Base-by-base conservation (phyloP, 2,888 invertebrate species). In the Stegana nigrithorax region DNA sequence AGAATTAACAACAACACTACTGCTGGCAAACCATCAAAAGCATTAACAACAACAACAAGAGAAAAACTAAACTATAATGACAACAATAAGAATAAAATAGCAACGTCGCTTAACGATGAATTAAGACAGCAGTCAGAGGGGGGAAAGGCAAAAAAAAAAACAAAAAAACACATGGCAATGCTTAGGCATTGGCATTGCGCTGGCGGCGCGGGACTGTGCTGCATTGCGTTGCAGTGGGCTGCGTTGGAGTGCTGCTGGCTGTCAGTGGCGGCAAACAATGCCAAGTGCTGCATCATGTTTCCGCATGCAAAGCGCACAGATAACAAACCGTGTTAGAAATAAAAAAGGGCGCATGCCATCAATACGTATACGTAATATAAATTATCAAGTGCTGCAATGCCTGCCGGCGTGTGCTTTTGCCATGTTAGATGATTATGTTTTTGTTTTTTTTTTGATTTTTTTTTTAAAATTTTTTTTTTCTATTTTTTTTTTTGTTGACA, bases 281-380 rank as follows among this genome's bases (percentile, higher is more conserved):
- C 44, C 44, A 68, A 68, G 57, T 64, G 67, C 66, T 63, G 66
- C 67, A 67, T 66, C 65, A 67, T 65, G 64, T 67, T 69, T 69
- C 69, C 69, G 66, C 67, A 67, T 58, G 58, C 58, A 44, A 39
- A 45, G 21, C 21, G 23, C 5, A 42, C 26, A 27, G 12, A 21
- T 45, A 58, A 45, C 26, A 29, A 17, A 14, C 19, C 26, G 51
- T 27, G 27, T 29, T n/a, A n/a, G 32, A 14, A 32, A 29, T 8
- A 55, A 17, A 32, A 55, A 36, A 8, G 12, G 8, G 23, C 25
- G n/a, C 47, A 17, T 47, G 53, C 7, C 26, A 27, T 14, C 17
- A 45, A 47, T 47, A 47, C 25, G 12, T 47, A 45, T 45, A 10
- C 4, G 23, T 45, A 45, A n/a, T 55, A 21, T 36, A 55, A 26